A percentile compares a stretch with the other conserved stretches of the same genome.
Evolutionary conservation across 1,140 invertebrate genomes (phyloP).

Genomic region (Eulimnadia texana): DNA sequence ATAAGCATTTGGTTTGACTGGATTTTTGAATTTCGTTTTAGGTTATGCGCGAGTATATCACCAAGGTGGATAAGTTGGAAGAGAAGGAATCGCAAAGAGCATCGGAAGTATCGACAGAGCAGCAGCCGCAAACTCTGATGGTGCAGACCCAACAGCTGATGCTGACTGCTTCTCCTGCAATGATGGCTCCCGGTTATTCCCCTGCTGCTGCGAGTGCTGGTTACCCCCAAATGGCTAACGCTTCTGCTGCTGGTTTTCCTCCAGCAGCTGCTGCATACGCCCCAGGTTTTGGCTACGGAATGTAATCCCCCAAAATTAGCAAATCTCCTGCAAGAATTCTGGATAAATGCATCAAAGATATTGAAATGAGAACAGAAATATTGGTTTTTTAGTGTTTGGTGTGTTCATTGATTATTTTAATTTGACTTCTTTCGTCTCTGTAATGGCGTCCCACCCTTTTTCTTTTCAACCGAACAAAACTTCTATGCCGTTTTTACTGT

Average conservation of each 20-base stretch:
- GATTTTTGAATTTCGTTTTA: neutral
- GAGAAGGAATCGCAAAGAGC: conserved; percentile 72
- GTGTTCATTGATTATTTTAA: too few relatives aligned
- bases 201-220: too few relatives aligned
- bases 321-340: too few relatives aligned
- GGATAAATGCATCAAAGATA: too few relatives aligned
- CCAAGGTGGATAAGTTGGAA: conserved; percentile 77
- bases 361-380: too few relatives aligned
- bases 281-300: conserved; percentile 47
- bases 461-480: too few relatives aligned
- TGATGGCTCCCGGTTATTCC: conserved; percentile 40
- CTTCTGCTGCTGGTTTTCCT: conserved; percentile 36
- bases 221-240: conserved; percentile 37
- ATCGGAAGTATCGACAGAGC: conserved; percentile 64
- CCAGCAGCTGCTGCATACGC: conserved; percentile 31
- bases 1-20: neutral
- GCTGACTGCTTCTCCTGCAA: conserved; percentile 70
- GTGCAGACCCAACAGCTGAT: conserved; percentile 84
- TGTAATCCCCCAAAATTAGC: conserved; percentile 30
- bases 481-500: too few relatives aligned
- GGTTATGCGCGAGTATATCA: conserved; percentile 49
- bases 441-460: too few relatives aligned
- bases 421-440: too few relatives aligned
- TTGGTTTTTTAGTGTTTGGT: too few relatives aligned
- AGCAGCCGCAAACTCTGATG: conserved; percentile 57